Evolutionary conservation across 2,888 invertebrate species (phyloP).

Genomic region (Odiellus spinosus): DNA sequence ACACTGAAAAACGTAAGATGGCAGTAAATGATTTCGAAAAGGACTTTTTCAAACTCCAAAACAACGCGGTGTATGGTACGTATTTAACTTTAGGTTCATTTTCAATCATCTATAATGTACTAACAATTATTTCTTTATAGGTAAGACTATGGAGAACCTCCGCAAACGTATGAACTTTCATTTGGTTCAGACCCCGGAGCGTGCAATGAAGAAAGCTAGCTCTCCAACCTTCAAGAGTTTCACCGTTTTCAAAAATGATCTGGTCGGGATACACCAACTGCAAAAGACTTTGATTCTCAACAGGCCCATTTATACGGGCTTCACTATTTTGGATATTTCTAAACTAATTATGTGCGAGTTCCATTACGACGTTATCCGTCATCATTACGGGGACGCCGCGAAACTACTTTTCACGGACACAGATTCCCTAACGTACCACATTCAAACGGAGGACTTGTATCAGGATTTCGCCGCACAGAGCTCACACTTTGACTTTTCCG

Average conservation of each 20-base stretch:
- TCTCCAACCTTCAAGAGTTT: slow-evolving; percentile 1
- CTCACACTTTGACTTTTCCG: too few relatives aligned
- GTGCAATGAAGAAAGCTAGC: background rate
- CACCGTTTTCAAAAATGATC: background rate
- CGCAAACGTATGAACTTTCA: slow-evolving; percentile 22
- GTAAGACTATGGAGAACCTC: slow-evolving; percentile 25
- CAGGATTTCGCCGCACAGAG: slow-evolving; percentile 2
- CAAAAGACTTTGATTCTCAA: slow-evolving; percentile 7
- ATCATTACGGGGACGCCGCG: slow-evolving; percentile 18
- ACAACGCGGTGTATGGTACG: slow-evolving; percentile 24
- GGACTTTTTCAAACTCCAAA: slow-evolving; percentile 26
- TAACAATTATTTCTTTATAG: too few relatives aligned
- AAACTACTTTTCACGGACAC: slow-evolving; percentile 23
- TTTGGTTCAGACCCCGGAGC: slow-evolving; percentile 9
- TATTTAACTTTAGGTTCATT: too few relatives aligned
- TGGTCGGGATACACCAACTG: background rate
- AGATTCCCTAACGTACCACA: slow-evolving; percentile 17
- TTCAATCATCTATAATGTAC: too few relatives aligned
- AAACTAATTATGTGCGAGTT: slow-evolving; percentile 22
- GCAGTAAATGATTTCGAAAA: slow-evolving; percentile 21
- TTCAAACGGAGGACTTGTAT: slow-evolving; percentile 14
- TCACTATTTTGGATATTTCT: slow-evolving; percentile 20
- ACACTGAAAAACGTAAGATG: slow-evolving; percentile 14
- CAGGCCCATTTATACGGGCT: slow-evolving; percentile 20
- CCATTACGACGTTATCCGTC: slow-evolving; percentile 14